Evolutionary conservation across 30 jellyfish, hydroid and myxozoan genomes (phyloP), one percentile per base, ranked within the genome.

Genomic region (Aurelia sp.): DNA sequence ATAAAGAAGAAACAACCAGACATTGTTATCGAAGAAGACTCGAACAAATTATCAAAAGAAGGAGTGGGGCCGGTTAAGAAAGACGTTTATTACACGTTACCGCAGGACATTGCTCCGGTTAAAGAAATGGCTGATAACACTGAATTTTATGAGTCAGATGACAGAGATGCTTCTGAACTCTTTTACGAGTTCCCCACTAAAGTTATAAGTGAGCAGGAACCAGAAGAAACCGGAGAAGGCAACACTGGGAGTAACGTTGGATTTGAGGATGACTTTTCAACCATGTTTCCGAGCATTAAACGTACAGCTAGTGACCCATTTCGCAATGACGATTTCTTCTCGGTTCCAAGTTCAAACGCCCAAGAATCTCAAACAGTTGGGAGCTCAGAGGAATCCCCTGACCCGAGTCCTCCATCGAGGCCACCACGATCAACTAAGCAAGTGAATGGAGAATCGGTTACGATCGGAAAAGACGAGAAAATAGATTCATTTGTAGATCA

Each of bases 311-410:
- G 44, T 6, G 94, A 85, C 68, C 94, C 94, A 11, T 85, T 85
- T 51, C 53, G 70, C 10, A 78, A 85, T 64, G 94, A 85, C 57
- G 94, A 85, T 12, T 85, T 85, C 77, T 85, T 85, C 57, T 69
- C 53, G 3, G 63, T 58, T 74, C 27, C 69, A n/a, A 59, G 22
- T 17, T 24, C 71, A 16, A 22, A 27, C 18, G 33, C 74, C 21
- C 8, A 41, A 17, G 62, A 71, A 31, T 33, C 65, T 18, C 16
- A 57, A 11, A 12, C 21, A 12, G 16, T 63, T 40, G 78, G 31
- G 57, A 35, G 63, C 51, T 13, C 61, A 63, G 52, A 18, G 31
- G 72, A 58, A 24, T 24, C 73, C 24, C 48, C 21, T 11, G 69
- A 44, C 40, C 48, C 80, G 24, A 35, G 73, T 10, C 69, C 66